Base-by-base conservation (phyloP, 1,140 invertebrate species). In the Lepidurus packardi region DNA sequence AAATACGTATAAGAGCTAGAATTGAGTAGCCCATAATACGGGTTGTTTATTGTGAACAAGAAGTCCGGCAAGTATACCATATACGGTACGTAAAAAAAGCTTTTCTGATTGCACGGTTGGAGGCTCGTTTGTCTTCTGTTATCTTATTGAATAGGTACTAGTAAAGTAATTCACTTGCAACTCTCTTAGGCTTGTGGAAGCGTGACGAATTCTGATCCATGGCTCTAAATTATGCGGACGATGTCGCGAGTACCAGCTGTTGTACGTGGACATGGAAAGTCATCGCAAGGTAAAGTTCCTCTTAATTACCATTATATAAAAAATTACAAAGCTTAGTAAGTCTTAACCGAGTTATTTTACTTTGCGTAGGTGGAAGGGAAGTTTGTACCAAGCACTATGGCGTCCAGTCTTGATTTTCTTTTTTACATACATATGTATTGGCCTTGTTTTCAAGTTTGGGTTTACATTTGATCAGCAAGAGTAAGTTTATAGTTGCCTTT, bases 331-430 rank as follows among this genome's bases (percentile, higher is more conserved):
- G 41, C 45, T 41, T 24, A 76, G n/a, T 43, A 24, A 9, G 3
- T 1, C 13, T 65, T 77, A 53, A 7, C 7, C 24, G 21, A 53
- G 34, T 77, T 77, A 21, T 43, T 73, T 5, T 11, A 21, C 6
- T 73, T 21, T 16, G 6, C 43, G n/a, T 13, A 78, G 78, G 41
- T 78, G 78, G 78, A 73, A 74, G 53, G 78, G 78, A 34, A 78
- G 78, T 47, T 47, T 78, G 24, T 78, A 78, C 43, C 74, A 75
- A 45, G 44, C 53, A 25, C 45, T 78, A 42, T 78, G 78, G 78
- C 73, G 21, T 9, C 78, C 43, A 34, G 73, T 78, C 21, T 75
- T 53, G 34, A 13, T 78, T 21, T 78, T 75, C 43, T 44, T 78
- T 74, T 44, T 41, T 6, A 74, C 73, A 0, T 78, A 74, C n/a